Evolutionary conservation across 2,888 invertebrate genomes (phyloP).

Genomic region (Trissolcus japonicus): DNA sequence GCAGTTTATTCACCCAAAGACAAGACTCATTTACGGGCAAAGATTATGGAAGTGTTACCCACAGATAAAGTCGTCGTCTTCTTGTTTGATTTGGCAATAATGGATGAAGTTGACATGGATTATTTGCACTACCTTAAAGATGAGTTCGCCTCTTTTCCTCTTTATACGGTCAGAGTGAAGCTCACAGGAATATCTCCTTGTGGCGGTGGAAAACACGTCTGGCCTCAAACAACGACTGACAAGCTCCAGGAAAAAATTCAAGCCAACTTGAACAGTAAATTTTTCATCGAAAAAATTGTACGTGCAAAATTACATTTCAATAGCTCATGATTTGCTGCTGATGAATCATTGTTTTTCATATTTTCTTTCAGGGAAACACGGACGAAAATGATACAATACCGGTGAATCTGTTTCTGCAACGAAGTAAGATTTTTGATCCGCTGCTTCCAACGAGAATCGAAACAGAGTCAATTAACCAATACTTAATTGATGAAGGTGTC

Average conservation of each 20-base stretch:
- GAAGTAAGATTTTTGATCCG: slow-evolving; percentile 80
- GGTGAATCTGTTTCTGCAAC: slow-evolving; percentile 82
- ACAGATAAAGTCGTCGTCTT: slow-evolving; percentile 78
- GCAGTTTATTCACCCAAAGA: slow-evolving; percentile 77
- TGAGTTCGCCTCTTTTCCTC: slow-evolving; percentile 78
- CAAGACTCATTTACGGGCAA: slow-evolving; percentile 82
- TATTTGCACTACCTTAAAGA: slow-evolving; percentile 78
- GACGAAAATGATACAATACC: slow-evolving; percentile 70
- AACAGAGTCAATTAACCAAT: slow-evolving; percentile 82
- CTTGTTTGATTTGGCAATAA: slow-evolving; percentile 82
- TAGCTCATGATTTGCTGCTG: not conserved
- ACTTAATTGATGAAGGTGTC: slow-evolving; percentile 82
- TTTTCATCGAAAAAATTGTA: slow-evolving; percentile 79
- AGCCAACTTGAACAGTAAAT: slow-evolving; percentile 76
- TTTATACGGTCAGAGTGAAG: slow-evolving; percentile 82
- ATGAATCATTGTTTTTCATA: not conserved
- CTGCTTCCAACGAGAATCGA: slow-evolving; percentile 81
- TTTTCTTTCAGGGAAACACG: slow-evolving; percentile 12
- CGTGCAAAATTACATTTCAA: slow-evolving; percentile 28
- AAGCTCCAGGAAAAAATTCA: slow-evolving; percentile 79
- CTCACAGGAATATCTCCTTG: slow-evolving; percentile 84
- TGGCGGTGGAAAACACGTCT: slow-evolving; percentile 80
- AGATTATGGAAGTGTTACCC: slow-evolving; percentile 75
- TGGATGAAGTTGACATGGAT: slow-evolving; percentile 76
- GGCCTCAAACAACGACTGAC: slow-evolving; percentile 81